Percentiles rank a stretch among this genome's conserved stretches.
Conservation (phyloP, 2,888 invertebrate genomes). For the Tachina fera region DNA sequence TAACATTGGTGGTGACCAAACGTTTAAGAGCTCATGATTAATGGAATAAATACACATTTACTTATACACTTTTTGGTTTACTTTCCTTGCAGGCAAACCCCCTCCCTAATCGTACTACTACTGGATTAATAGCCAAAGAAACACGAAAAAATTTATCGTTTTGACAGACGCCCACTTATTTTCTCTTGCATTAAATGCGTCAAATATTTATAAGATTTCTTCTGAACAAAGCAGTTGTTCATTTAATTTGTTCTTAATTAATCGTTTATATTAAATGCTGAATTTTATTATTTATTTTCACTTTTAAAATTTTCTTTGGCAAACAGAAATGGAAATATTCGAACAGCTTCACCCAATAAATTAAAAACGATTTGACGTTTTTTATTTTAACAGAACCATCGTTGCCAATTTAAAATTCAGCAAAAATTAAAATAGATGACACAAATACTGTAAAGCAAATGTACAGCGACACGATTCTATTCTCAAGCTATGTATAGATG, state of each 20-base stretch:
- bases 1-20: neutral
- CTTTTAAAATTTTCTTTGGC: neutral
- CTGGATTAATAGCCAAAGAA: neutral
- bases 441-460: no score
- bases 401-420: no score
- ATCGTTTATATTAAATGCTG: neutral
- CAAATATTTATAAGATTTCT: neutral
- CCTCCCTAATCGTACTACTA: neutral
- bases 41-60: neutral
- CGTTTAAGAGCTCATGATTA: conserved; percentile 1
- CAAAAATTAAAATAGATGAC: no score
- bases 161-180: conserved; percentile 36
- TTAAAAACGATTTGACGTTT: no score
- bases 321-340: neutral
- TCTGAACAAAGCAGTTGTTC: conserved; percentile 3
- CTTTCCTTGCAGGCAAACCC: neutral
- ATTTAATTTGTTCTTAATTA: conserved; percentile 26
- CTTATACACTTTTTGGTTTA: neutral
- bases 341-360: no score
- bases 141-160: neutral
- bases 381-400: no score
- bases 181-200: conserved; percentile 16
- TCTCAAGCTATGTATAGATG: no score
- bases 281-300: conserved; percentile 8
- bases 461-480: no score